Conservation (phyloP, 2,888 invertebrate species). For the Plebejus anna region DNA sequence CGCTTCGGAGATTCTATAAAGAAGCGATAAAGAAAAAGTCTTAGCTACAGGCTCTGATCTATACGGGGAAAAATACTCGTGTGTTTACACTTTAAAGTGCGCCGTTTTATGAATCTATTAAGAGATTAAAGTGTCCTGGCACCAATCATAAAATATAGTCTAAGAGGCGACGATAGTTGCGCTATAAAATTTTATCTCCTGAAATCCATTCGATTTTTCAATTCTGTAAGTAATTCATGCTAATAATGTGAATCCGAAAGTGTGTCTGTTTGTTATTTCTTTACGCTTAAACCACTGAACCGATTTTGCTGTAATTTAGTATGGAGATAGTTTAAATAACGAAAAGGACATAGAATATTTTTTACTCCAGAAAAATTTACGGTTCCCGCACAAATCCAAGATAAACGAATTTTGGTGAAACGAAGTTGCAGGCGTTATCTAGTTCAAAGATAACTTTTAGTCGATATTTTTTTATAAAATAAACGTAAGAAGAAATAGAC, state of each 20-base stretch:
- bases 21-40: no score
- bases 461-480: not conserved
- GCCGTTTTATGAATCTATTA: slow-evolving; percentile 25
- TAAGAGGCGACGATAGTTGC: not conserved
- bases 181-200: not conserved
- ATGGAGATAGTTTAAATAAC: no score
- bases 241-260: no score
- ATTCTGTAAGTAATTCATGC: not conserved
- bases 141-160: slow-evolving; percentile 20
- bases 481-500: not conserved
- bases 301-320: no score
- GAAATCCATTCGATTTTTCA: not conserved
- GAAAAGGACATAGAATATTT: no score
- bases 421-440: no score
- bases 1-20: no score
- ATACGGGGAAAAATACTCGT: not conserved
- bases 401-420: no score
- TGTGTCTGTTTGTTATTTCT: no score
- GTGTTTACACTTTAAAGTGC: slow-evolving; percentile 15
- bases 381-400: no score
- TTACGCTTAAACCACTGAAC: no score
- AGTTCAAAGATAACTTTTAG: not conserved
- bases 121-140: slow-evolving; percentile 13
- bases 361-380: no score
- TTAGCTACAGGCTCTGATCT: not conserved